phyloP scores from a whole-genome alignment of 2,113 vertebrate genomes.

The Clarias batrachus region DNA sequence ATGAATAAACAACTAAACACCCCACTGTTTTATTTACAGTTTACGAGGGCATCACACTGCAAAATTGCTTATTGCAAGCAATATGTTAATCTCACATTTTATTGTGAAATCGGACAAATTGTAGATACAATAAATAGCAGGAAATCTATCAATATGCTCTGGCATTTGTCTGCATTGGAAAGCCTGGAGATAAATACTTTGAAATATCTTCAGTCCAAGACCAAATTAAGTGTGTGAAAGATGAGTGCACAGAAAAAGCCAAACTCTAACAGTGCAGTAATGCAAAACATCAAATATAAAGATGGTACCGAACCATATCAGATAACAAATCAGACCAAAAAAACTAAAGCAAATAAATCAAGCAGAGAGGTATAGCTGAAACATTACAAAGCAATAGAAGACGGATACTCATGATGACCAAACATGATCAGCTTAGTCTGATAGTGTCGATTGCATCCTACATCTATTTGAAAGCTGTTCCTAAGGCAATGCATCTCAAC shows the following conservation, averaged over 20 bases:
- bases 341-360: slow-evolving; percentile 32
- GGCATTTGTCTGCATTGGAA: neutral
- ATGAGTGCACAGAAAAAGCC: slow-evolving; percentile 72
- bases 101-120: slow-evolving; percentile 6
- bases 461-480: slow-evolving; percentile 21
- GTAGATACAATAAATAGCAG: slow-evolving; percentile 14
- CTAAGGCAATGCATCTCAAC: slow-evolving; percentile 10
- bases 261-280: slow-evolving; percentile 63
- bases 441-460: neutral
- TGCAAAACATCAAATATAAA: slow-evolving; percentile 68
- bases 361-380: slow-evolving; percentile 2
- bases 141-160: neutral
- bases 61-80: slow-evolving; percentile 4
- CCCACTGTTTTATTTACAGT: neutral
- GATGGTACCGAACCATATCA: slow-evolving; percentile 52
- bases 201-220: slow-evolving; percentile 9
- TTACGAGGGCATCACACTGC: neutral
- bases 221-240: slow-evolving; percentile 61
- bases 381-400: neutral
- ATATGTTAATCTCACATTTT: neutral
- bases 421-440: neutral
- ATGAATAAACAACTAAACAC: neutral
- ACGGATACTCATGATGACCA: neutral
- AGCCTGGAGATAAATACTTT: slow-evolving; percentile 7
- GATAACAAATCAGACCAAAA: neutral